Conservation (phyloP, 2,888 invertebrate species). For the Cheilosia impressa region DNA sequence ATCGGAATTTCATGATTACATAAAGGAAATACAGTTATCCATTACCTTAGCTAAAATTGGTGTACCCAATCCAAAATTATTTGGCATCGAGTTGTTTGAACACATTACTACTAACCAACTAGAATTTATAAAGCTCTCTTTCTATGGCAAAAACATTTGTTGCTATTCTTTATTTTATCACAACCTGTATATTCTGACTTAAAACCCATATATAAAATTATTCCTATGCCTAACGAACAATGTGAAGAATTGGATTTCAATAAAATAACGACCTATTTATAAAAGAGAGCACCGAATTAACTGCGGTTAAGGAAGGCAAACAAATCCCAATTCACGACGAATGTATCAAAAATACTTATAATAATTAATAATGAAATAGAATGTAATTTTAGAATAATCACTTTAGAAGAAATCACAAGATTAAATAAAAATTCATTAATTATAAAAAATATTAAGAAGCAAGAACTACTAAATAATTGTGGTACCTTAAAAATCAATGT, state of each 20-base stretch:
- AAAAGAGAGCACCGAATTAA: slow-evolving; percentile 2
- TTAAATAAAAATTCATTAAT: slow-evolving; percentile 2
- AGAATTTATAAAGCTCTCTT: slow-evolving; percentile 9
- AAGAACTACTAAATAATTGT: slow-evolving; percentile 7
- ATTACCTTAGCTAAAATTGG: neutral
- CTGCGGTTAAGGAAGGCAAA: neutral
- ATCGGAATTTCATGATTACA: neutral
- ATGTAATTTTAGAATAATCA: slow-evolving; percentile 4
- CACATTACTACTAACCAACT: slow-evolving; percentile 3
- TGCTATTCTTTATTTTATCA: neutral
- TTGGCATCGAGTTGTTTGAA: slow-evolving; percentile 2
- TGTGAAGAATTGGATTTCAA: slow-evolving; percentile 15
- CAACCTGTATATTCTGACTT: slow-evolving; percentile 1
- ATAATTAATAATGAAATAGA: neutral
- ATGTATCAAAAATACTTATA: slow-evolving; percentile 2
- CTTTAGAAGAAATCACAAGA: no score
- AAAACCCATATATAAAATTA: neutral
- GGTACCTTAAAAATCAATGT: neutral
- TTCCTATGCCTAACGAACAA: slow-evolving; percentile 14
- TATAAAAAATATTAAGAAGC: slow-evolving; percentile 4
- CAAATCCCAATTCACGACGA: neutral
- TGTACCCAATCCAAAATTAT: slow-evolving; percentile 1
- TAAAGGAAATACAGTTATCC: slow-evolving; percentile 1
- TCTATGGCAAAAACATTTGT: slow-evolving; percentile 6
- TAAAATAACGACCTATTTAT: slow-evolving; percentile 8